These are phyloP conservation scores for Cyphomyrmex costatus DNA, from an alignment of 1,140 invertebrate species.

Conservation along the genomic window DNA sequence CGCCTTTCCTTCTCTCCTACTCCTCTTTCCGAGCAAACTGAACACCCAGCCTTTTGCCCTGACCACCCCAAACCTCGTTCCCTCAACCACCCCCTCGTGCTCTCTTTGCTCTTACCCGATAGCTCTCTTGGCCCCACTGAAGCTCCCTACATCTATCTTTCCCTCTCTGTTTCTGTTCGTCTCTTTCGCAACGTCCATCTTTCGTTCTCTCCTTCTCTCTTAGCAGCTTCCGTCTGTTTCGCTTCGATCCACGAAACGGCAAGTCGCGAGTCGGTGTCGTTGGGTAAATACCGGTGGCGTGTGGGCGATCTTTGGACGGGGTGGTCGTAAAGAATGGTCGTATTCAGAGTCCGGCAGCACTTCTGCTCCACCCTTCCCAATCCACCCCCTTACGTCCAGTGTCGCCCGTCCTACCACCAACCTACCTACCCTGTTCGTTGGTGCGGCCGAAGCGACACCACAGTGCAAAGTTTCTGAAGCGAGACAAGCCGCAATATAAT, in stretches of 20 bases:
- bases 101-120: conserved; percentile 55
- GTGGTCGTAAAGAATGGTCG: conserved; percentile 82
- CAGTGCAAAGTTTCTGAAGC: conserved; percentile 84
- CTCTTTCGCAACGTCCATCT: conserved; percentile 53
- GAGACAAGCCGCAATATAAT: conserved; percentile 84
- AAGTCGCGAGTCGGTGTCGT: conserved; percentile 76
- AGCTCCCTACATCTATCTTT: conserved; percentile 35
- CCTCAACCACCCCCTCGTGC: conserved; percentile 21
- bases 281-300: conserved; percentile 79
- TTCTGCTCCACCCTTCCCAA: conserved; percentile 71
- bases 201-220: conserved; percentile 47
- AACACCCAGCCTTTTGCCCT: conserved; percentile 66
- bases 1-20: conserved; percentile 76
- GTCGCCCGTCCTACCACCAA: conserved; percentile 63
- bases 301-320: conserved; percentile 80
- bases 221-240: conserved; percentile 69
- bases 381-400: conserved; percentile 61
- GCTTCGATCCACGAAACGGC: conserved; percentile 74
- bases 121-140: conserved; percentile 63
- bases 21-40: conserved; percentile 51
- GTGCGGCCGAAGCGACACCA: conserved; percentile 74
- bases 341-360: conserved; percentile 79
- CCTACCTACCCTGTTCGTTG: conserved; percentile 51
- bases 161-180: conserved; percentile 8
- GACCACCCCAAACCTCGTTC: conserved; percentile 60